A percentile compares a stretch with the other conserved stretches of the same genome.
Conservation (phyloP, 2,113 vertebrate species). For the Axis porcinus region DNA sequence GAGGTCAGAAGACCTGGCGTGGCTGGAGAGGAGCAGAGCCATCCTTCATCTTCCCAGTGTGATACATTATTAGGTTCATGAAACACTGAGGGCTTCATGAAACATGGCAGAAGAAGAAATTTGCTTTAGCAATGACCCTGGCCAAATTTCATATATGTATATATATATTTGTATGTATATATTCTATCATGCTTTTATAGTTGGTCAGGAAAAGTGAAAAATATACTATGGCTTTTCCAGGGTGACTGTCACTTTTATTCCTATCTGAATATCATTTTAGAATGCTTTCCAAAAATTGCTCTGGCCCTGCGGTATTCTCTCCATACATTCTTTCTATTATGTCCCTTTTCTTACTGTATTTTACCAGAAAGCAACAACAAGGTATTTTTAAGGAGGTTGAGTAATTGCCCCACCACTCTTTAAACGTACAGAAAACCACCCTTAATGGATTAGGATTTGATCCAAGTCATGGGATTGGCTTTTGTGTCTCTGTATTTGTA, state of each 20-base stretch:
- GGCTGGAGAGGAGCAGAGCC: background rate
- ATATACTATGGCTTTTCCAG: background rate
- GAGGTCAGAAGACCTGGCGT: background rate
- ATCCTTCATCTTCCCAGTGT: background rate
- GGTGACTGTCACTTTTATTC: slow-evolving; percentile 3
- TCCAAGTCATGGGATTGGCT: background rate
- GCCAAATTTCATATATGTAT: background rate
- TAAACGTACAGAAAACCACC: background rate
- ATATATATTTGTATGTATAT: background rate
- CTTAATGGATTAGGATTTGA: background rate
- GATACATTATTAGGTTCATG: background rate
- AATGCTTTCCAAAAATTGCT: background rate
- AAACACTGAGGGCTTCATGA: background rate
- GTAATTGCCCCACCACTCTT: background rate
- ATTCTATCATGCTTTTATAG: background rate
- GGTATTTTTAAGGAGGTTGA: background rate
- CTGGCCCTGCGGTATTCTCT: background rate
- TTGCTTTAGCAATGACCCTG: background rate
- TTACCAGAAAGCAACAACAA: background rate
- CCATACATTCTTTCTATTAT: background rate
- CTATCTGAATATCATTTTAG: background rate
- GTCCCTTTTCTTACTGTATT: background rate
- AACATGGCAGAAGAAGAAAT: background rate
- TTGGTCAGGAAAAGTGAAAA: slow-evolving; percentile 14
- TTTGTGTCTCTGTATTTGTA: background rate